Evolutionary conservation across 2,797 vertebrate species (phyloP), one percentile per base, ranked within the genome.

Genomic region (Sparus aurata): DNA sequence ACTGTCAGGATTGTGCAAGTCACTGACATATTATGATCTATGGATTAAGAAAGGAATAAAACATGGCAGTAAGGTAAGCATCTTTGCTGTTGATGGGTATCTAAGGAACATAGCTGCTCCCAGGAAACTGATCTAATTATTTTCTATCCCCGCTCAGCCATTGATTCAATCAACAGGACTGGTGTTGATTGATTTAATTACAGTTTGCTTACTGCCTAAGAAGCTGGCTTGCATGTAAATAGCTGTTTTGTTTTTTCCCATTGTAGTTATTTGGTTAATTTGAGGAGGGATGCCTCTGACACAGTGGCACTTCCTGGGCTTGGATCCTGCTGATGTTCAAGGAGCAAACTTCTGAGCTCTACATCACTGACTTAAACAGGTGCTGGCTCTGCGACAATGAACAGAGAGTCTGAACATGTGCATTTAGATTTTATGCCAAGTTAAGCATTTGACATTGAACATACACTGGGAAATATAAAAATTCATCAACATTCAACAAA

Each of bases 121-220:
- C 61, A 64, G 62, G 74, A 77, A 78, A 75, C 74, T 45, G 69
- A 85, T 82, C 57, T 75, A 74, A 90, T 89, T 78, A 85, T 86
- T 83, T 63, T 69, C 47, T 80, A 66, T 87, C 69, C 71, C 68
- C 66, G 75, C 83, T 72, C 68, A 72, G 78, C 63, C 71, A 81
- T 80, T 77, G 77, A 88, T 84, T 89, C 71, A 83, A 85, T 90
- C 78, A 55, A 25, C 57, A 60, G 45, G 66, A 79, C 45, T 65
- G 66, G 41, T 38, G 22, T 69, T 85, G 69, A 85, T 79, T 79
- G 79, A 88, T 86, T 82, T 76, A 79, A 88, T 86, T 70, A 75
- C 73, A n/a, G 71, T 70, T 73, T 73, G 75, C 61, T 49, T 65
- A 64, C 63, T 77, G 45, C 45, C 50, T 25, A 18, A 27, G 58